phyloP scores from a whole-genome alignment of 2,888 invertebrate genomes.

The Anorthoa munda region DNA sequence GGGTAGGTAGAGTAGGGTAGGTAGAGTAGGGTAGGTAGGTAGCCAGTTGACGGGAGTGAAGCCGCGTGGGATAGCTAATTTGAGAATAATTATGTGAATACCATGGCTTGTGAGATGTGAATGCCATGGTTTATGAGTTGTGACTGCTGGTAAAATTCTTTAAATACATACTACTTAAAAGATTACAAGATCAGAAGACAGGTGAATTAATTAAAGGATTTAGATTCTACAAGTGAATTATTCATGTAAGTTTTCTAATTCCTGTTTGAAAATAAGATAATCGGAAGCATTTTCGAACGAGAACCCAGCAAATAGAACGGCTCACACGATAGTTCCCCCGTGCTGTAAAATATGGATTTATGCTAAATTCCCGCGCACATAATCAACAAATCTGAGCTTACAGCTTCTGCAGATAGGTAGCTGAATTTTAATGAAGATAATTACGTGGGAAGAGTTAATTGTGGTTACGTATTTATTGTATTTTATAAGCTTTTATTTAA shows the following conservation, averaged over 20 bases:
- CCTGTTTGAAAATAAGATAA: background rate
- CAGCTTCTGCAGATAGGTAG: conserved; percentile 17
- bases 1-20: no score
- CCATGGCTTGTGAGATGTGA: no score
- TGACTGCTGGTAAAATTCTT: no score
- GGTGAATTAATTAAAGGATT: background rate
- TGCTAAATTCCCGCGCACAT: conserved; percentile 22
- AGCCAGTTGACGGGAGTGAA: no score
- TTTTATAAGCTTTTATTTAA: no score
- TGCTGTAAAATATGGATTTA: conserved; percentile 39
- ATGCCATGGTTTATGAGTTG: no score
- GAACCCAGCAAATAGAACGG: conserved; percentile 11
- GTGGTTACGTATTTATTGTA: no score
- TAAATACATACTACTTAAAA: no score
- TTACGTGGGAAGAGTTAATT: conserved; percentile 5
- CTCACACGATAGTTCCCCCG: conserved; percentile 5
- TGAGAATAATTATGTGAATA: background rate
- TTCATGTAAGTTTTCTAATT: background rate
- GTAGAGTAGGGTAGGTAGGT: no score
- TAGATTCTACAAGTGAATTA: background rate
- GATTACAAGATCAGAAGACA: no score
- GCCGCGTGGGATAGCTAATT: no score
- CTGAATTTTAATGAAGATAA: conserved; percentile 21
- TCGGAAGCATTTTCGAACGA: background rate
- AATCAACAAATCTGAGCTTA: conserved; percentile 32